Evolutionary conservation across 2,113 vertebrate genomes (phyloP).

Genomic region (Phylloscopus trochilus): DNA sequence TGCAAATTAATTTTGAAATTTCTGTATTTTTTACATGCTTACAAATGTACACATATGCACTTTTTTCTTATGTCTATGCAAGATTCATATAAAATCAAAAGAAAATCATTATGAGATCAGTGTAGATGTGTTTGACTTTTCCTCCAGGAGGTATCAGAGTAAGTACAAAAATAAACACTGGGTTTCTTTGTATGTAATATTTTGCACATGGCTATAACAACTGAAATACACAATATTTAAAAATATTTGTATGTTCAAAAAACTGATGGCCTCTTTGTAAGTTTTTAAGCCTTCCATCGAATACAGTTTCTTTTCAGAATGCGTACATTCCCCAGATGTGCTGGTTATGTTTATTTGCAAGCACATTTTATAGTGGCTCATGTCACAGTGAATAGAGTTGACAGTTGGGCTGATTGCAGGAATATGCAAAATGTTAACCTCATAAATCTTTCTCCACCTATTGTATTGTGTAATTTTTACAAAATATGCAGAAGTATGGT

Average conservation of each 20-base stretch:
- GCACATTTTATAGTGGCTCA: not conserved
- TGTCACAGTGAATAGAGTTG: not conserved
- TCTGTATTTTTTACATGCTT: not conserved
- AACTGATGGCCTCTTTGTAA: not conserved
- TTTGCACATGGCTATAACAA: not conserved
- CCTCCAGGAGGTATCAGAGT: not conserved
- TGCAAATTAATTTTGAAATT: not conserved
- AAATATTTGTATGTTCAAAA: not conserved
- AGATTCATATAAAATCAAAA: not conserved
- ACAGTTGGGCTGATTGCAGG: not conserved
- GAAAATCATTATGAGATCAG: not conserved
- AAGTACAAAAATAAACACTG: not conserved
- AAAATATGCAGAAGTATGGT: not conserved
- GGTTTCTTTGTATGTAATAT: not conserved
- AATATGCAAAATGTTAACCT: not conserved
- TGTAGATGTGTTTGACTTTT: not conserved
- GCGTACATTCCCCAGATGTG: not conserved
- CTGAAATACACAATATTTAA: not conserved
- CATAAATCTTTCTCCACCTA: not conserved
- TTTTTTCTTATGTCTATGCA: not conserved
- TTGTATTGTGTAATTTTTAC: not conserved
- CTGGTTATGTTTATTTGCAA: not conserved
- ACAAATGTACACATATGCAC: rapidly evolving
- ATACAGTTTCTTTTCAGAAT: not conserved
- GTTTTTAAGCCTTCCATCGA: not conserved